Evolutionary conservation across 2,888 invertebrate species (phyloP).

Genomic region (Acanthacorydalis orientalis): DNA sequence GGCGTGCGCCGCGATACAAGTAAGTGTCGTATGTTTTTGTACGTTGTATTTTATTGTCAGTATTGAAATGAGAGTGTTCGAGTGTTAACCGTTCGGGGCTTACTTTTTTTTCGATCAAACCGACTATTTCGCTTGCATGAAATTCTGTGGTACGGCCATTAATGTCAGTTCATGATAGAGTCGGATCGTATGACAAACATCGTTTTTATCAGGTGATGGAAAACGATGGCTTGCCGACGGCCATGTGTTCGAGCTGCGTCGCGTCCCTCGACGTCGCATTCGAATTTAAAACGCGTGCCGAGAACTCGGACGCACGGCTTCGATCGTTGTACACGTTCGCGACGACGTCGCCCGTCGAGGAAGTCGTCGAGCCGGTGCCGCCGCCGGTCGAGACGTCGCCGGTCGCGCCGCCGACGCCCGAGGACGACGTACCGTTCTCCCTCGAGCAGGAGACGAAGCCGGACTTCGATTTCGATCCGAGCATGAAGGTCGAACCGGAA

Average conservation of each 20-base stretch:
- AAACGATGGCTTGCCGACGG: constrained; percentile 24
- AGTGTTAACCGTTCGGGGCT: too few species aligned
- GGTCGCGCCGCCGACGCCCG: too few species aligned
- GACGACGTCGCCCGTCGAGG: not conserved
- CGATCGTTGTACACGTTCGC: constrained; percentile 8
- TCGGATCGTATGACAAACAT: not conserved
- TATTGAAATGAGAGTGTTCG: too few species aligned
- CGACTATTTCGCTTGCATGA: too few species aligned
- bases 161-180: too few species aligned
- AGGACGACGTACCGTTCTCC: not conserved
- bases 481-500: not conserved
- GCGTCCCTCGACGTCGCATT: constrained; percentile 24
- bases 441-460: not conserved
- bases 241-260: constrained; percentile 26
- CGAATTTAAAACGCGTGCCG: constrained; percentile 27
- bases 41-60: too few species aligned
- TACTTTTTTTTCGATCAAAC: too few species aligned
- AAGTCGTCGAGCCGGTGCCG: not conserved
- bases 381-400: not conserved
- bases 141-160: too few species aligned
- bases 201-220: constrained; percentile 18
- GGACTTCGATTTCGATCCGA: not conserved
- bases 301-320: constrained; percentile 24
- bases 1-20: constrained; percentile 27
- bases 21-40: constrained; percentile 13